Base-by-base conservation (phyloP, 37 sponge, comb jelly and placozoan species). In the Chondrilla cf. caribensis region DNA sequence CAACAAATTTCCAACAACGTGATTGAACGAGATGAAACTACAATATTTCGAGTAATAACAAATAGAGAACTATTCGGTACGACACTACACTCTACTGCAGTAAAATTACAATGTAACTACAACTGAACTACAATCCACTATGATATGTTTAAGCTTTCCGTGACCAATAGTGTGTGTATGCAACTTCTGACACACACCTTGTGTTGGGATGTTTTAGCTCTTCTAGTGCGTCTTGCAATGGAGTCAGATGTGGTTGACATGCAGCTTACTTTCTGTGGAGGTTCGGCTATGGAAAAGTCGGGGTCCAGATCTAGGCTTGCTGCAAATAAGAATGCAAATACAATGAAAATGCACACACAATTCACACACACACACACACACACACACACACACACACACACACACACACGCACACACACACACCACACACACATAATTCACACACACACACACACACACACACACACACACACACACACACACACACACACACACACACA, bases 251-350 rank as follows among this genome's bases (percentile, higher is more conserved):
- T 14, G 51, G 9, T 47, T 47, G 51, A 14, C 51, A 47, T 47
- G 51, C 51, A 47, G 51, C 51, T 47, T 6, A 47, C 51, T 11
- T 47, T 47, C 51, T 47, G 51, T 14, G 6, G 51, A 47, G 51
- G 51, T 11, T 47, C 51, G 11, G 51, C 6, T n/a, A 73, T 73
- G 41, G 31, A 24, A 43, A 39, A 73, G 25, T 73, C 76, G 1
- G 76, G 76, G 25, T 73, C 76, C 76, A 73, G 44, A 9, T 73
- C 76, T 21, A 73, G 29, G 35, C 68, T 28, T 28, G 68, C 68
- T 67, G 35, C 35, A 67, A 33, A 67, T n/a, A 33, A 59, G 2
- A 58, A 41, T 42, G 31, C n/a, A 38, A 2, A 22, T 15, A 59
- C 11, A 11, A 11, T 54, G 57, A 54, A 54, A 29, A 39, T 36